These are phyloP conservation scores for Lamellibrachia luymesi DNA, from an alignment of 1,140 invertebrate genomes.

Conservation along the genomic window DNA sequence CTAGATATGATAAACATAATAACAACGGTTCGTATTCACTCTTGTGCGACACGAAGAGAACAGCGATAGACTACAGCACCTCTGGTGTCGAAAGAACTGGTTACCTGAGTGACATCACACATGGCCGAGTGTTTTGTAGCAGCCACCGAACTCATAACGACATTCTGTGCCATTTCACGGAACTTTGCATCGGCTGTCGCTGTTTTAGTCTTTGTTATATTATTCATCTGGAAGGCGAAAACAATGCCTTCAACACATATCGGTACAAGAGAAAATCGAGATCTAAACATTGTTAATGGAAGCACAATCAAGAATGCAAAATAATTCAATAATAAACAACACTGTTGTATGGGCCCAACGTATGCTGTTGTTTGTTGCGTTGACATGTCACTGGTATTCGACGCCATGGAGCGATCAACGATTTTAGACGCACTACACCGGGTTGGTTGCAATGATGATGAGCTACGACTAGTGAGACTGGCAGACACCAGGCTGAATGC, in stretches of 20 bases:
- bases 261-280: not conserved
- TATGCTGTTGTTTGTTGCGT: too few relatives aligned
- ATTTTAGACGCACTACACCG: too few relatives aligned
- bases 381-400: too few relatives aligned
- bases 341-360: not conserved
- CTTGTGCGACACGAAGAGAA: not conserved
- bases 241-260: not conserved
- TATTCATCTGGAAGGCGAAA: not conserved
- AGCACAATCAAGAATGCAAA: not conserved
- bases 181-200: not conserved
- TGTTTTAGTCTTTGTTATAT: not conserved
- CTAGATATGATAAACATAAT: too few relatives aligned
- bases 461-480: too few relatives aligned
- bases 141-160: not conserved
- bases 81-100: not conserved
- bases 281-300: not conserved
- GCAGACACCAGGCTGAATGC: too few relatives aligned
- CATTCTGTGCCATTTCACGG: not conserved
- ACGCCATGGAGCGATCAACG: too few relatives aligned
- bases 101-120: not conserved
- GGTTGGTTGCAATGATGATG: too few relatives aligned
- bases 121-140: not conserved
- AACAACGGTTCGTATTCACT: too few relatives aligned
- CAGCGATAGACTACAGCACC: not conserved
- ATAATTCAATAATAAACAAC: not conserved